Conservation (phyloP, 2,797 vertebrate genomes). For the Sarcophilus harrisii region DNA sequence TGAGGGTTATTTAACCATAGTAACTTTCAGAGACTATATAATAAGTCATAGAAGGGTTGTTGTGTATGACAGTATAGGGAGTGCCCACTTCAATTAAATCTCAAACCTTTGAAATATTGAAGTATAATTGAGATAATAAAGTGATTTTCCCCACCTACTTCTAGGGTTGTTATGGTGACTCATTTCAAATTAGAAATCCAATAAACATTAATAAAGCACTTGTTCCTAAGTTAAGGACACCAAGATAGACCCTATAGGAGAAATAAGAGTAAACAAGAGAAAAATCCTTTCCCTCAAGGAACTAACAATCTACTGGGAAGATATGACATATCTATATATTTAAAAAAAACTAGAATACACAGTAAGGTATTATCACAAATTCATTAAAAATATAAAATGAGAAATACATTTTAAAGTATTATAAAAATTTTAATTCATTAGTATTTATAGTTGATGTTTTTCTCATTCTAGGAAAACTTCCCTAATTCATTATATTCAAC, state of each 20-base stretch:
- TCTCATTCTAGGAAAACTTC: not conserved
- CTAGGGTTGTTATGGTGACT: not conserved
- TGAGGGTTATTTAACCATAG: not conserved
- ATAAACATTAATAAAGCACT: not conserved
- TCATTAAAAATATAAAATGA: not conserved
- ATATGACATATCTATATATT: not conserved
- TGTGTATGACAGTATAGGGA: not conserved
- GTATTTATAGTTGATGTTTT: not conserved
- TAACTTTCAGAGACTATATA: not conserved
- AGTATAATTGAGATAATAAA: not conserved
- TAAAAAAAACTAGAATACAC: not conserved
- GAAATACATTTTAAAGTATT: not conserved
- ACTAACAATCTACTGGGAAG: not conserved
- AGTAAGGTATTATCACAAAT: not conserved
- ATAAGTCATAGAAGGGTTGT: not conserved
- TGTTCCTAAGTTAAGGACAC: not conserved
- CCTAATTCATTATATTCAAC: not conserved
- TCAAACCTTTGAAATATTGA: not conserved
- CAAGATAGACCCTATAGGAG: not conserved
- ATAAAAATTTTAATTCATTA: not conserved
- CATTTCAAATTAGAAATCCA: slow-evolving; percentile 1
- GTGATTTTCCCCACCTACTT: not conserved
- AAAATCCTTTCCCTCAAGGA: not conserved
- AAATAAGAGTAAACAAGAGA: not conserved
- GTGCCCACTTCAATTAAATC: not conserved